These are phyloP conservation scores for Candidula unifasciata DNA, from an alignment of 2,888 invertebrate species.

Conservation along the genomic window DNA sequence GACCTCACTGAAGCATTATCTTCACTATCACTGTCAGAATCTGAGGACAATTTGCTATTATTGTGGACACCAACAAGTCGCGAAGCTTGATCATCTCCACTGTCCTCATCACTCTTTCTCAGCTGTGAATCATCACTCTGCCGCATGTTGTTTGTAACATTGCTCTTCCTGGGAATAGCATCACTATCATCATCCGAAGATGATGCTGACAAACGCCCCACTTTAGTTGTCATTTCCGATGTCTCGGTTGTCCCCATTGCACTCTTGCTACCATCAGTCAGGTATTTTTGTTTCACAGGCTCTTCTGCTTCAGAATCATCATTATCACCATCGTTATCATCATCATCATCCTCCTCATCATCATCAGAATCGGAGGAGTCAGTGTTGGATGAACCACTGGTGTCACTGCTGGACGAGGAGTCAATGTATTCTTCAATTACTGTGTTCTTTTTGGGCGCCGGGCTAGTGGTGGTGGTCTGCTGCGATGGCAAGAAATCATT, in stretches of 20 bases:
- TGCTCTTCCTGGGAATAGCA: slow-evolving; percentile 36
- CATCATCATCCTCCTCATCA: slow-evolving; percentile 46
- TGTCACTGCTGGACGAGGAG: slow-evolving; percentile 51
- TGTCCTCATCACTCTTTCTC: slow-evolving; percentile 45
- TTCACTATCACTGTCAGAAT: slow-evolving; percentile 54
- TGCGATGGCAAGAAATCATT: slow-evolving; percentile 29
- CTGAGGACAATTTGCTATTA: slow-evolving; percentile 40
- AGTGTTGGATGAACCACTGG: slow-evolving; percentile 48
- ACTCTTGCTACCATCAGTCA: slow-evolving; percentile 34
- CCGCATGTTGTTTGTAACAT: slow-evolving; percentile 14
- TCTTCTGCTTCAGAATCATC: slow-evolving; percentile 54
- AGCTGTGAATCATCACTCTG: not conserved
- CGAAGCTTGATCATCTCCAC: slow-evolving; percentile 52
- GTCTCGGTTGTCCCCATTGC: slow-evolving; percentile 18
- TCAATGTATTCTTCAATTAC: slow-evolving; percentile 48
- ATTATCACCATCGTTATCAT: slow-evolving; percentile 53
- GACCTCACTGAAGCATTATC: slow-evolving; percentile 54
- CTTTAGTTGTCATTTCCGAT: slow-evolving; percentile 44
- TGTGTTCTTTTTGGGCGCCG: slow-evolving; percentile 43
- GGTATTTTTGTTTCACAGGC: slow-evolving; percentile 33
- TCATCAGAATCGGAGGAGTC: slow-evolving; percentile 49
- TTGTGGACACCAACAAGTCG: slow-evolving; percentile 30
- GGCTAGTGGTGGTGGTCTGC: not conserved
- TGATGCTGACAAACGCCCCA: slow-evolving; percentile 43
- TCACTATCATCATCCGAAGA: slow-evolving; percentile 50